Evolutionary conservation across 2,797 vertebrate genomes (phyloP).

Genomic region (Phataginus tetradactyla): DNA sequence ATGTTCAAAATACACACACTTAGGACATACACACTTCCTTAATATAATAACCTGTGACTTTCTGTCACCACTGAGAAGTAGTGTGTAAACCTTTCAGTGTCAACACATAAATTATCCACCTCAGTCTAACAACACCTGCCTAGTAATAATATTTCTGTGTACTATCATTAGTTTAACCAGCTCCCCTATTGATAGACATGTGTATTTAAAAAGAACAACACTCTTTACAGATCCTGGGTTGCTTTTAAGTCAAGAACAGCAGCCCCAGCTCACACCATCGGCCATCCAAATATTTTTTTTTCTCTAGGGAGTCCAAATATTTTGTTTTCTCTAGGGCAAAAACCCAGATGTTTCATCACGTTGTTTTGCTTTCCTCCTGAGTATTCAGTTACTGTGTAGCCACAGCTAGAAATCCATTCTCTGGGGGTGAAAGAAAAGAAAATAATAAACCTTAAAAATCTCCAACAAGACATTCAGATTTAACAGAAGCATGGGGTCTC

Average conservation of each 20-base stretch:
- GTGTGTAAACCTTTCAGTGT: neutral
- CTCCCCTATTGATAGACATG: neutral
- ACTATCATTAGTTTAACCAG: slow-evolving; percentile 25
- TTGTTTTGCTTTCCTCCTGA: neutral
- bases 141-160: neutral
- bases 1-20: neutral
- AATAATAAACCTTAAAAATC: neutral
- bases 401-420: neutral
- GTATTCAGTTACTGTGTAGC: neutral
- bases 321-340: neutral
- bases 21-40: neutral
- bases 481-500: accelerated
- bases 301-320: neutral
- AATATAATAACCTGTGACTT: neutral
- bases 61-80: neutral
- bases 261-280: accelerated
- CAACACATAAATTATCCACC: slow-evolving; percentile 24
- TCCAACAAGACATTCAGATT: neutral
- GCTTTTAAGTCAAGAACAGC: neutral
- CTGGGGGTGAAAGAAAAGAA: neutral
- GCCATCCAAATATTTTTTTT: neutral
- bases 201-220: neutral
- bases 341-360: neutral
- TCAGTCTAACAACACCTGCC: slow-evolving; percentile 18
- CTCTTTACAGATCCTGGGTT: neutral